These are phyloP conservation scores for Enteromius unitaeniatus DNA, from an alignment of 2,797 vertebrate genomes.

Conservation along the genomic window DNA sequence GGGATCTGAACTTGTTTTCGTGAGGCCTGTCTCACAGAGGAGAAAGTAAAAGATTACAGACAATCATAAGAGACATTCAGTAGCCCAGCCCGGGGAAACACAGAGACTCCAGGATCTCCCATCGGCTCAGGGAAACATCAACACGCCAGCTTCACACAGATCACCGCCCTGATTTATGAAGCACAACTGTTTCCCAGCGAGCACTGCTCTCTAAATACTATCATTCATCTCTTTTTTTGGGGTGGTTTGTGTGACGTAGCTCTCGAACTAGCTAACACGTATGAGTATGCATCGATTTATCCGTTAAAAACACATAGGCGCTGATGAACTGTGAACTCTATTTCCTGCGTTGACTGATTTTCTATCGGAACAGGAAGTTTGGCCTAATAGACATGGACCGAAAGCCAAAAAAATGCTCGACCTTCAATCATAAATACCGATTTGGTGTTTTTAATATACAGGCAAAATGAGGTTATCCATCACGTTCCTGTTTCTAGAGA, in stretches of 20 bases:
- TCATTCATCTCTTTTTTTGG: background rate
- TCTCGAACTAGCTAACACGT: background rate
- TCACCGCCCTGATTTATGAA: conserved; percentile 11
- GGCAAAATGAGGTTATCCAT: background rate
- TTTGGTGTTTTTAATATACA: background rate
- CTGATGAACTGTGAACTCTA: background rate
- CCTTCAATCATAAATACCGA: background rate
- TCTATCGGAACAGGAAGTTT: background rate
- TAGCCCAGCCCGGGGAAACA: background rate
- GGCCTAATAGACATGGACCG: background rate
- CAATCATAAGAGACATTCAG: background rate
- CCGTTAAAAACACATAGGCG: background rate
- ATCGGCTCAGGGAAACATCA: background rate
- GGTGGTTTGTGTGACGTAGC: background rate
- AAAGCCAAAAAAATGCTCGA: background rate
- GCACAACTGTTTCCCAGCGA: background rate
- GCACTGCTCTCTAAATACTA: background rate
- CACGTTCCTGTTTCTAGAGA: background rate
- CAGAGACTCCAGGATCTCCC: background rate
- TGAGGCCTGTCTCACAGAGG: background rate
- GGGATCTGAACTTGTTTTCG: background rate
- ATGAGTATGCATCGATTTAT: background rate
- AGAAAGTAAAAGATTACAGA: conserved; percentile 25
- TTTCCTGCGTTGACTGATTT: background rate
- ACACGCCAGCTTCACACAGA: background rate